A percentile compares a stretch with the other conserved stretches of the same genome.
Conservation (phyloP, 2,797 vertebrate species). For the Triplophysa bombifrons region DNA sequence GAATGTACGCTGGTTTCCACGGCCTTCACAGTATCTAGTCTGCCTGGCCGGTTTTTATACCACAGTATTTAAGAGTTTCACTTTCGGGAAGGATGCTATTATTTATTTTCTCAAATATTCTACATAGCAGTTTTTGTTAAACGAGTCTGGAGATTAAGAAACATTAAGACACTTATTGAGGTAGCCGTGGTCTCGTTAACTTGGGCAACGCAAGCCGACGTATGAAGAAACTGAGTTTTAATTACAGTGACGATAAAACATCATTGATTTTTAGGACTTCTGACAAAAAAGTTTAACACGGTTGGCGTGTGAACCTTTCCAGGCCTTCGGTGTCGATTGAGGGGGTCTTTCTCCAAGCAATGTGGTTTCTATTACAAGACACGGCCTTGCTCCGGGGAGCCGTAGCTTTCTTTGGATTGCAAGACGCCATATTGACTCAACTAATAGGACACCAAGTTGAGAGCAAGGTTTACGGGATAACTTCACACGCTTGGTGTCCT, state of each 20-base stretch:
- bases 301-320: conserved; percentile 13
- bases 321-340: conserved; percentile 58
- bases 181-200: conserved; percentile 13
- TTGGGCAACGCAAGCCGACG: background rate
- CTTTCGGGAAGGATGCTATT: background rate
- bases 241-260: conserved; percentile 7
- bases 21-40: background rate
- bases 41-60: background rate
- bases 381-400: conserved; percentile 66
- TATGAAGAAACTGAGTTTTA: background rate
- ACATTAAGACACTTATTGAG: background rate
- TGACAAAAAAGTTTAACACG: conserved; percentile 19
- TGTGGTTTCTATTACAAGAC: conserved; percentile 75
- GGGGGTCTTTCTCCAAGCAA: conserved; percentile 62
- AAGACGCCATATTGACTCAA: conserved; percentile 79
- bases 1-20: background rate
- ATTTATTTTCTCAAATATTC: background rate
- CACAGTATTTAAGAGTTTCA: background rate
- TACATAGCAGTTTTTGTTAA: background rate
- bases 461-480: conserved; percentile 67
- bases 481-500: conserved; percentile 72
- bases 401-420: conserved; percentile 63
- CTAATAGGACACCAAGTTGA: conserved; percentile 72
- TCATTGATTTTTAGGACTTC: conserved; percentile 1
- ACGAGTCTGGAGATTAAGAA: background rate